phyloP scores from a whole-genome alignment of 2,113 vertebrate species.

The Athene cunicularia region DNA sequence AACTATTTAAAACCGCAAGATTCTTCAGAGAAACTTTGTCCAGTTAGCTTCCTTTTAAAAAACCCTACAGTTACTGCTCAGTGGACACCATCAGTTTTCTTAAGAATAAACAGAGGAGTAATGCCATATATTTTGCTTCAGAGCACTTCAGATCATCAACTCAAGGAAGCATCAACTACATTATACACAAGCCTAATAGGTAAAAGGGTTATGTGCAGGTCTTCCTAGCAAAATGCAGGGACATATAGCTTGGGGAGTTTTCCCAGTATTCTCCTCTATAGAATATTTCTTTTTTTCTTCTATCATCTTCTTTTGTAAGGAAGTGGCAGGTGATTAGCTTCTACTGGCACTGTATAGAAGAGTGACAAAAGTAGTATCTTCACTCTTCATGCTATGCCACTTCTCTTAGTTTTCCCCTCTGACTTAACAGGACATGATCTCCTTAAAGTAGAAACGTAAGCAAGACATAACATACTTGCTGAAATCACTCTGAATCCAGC shows the following conservation, averaged over 20 bases:
- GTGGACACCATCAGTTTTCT: neutral
- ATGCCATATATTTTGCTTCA: neutral
- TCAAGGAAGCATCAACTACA: neutral
- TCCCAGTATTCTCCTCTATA: neutral
- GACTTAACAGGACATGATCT: neutral
- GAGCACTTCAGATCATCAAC: neutral
- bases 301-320: neutral
- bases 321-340: neutral
- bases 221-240: neutral
- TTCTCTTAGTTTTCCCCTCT: neutral
- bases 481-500: neutral
- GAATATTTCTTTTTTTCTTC: neutral
- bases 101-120: neutral
- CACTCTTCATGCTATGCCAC: neutral
- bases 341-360: neutral
- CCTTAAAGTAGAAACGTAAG: neutral
- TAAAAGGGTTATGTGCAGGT: neutral
- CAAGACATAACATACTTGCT: neutral
- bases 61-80: neutral
- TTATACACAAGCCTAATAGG: rapidly evolving
- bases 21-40: neutral
- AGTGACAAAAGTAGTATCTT: neutral
- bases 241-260: neutral
- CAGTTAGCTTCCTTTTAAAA: neutral
- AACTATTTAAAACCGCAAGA: neutral